Conservation (phyloP, 2,113 vertebrate species). For the Cyprinodon tularosa region DNA sequence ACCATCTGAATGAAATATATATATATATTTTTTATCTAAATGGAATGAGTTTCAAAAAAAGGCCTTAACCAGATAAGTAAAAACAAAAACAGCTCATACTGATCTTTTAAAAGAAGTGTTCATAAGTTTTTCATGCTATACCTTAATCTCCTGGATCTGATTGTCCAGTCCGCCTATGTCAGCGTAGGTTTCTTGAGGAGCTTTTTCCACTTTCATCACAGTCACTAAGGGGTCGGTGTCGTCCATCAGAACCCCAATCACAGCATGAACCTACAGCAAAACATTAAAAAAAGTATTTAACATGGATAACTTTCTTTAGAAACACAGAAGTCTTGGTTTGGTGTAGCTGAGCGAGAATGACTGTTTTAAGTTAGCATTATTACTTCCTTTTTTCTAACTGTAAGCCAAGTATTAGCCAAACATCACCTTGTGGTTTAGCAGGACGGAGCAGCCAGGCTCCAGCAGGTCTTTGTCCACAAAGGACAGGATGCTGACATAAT, state of each 20-base stretch:
- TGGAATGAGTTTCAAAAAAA: no score
- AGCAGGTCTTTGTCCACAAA: slow-evolving; percentile 98
- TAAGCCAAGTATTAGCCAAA: neutral
- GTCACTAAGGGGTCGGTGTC: slow-evolving; percentile 97
- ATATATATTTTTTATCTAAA: no score
- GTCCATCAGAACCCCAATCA: slow-evolving; percentile 97
- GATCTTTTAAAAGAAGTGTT: no score
- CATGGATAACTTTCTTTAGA: no score
- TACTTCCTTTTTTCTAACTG: no score
- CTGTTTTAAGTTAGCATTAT: neutral
- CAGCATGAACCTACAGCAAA: slow-evolving; percentile 89
- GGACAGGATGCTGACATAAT: slow-evolving; percentile 97
- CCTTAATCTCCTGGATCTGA: slow-evolving; percentile 99
- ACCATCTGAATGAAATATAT: no score
- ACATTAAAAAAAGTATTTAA: neutral
- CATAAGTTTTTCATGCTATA: slow-evolving; percentile 24
- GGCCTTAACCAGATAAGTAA: no score
- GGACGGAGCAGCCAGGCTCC: slow-evolving; percentile 95
- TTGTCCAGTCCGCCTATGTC: slow-evolving; percentile 97
- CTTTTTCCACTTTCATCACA: slow-evolving; percentile 99
- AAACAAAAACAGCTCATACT: no score
- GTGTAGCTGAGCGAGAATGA: neutral
- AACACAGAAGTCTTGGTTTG: neutral
- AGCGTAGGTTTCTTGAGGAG: slow-evolving; percentile 95
- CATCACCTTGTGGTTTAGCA: slow-evolving; percentile 95